These are phyloP conservation scores for Ascaphus truei DNA, from an alignment of 2,113 vertebrate species.

Conservation along the genomic window DNA sequence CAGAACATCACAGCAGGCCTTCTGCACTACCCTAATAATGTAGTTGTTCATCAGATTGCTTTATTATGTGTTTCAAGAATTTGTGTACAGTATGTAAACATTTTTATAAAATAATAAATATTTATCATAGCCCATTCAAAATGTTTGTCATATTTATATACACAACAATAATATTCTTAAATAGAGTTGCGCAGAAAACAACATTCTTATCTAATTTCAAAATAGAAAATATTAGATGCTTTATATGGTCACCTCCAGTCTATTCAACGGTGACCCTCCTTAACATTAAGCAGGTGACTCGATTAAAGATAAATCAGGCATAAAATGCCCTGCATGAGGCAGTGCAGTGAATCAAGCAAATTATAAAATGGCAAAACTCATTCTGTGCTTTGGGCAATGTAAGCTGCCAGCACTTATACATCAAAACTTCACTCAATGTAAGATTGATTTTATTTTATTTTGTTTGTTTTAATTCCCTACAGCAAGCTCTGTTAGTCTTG, in stretches of 20 bases:
- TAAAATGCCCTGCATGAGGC: conserved; percentile 68
- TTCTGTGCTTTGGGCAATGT: conserved; percentile 69
- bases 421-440: conserved; percentile 80
- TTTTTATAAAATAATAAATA: too few species aligned
- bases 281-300: conserved; percentile 73
- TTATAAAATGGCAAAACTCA: conserved; percentile 70
- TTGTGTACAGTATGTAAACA: too few species aligned
- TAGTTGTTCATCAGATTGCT: too few species aligned
- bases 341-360: conserved; percentile 70
- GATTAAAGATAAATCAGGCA: conserved; percentile 73
- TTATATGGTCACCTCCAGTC: conserved; percentile 53
- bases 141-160: too few species aligned
- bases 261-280: conserved; percentile 63
- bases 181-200: too few species aligned
- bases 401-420: conserved; percentile 72
- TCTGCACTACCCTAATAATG: too few species aligned
- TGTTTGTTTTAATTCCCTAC: conserved; percentile 77
- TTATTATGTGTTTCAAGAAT: too few species aligned
- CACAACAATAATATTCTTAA: too few species aligned
- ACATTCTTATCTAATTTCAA: too few species aligned
- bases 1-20: too few species aligned
- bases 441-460: conserved; percentile 77
- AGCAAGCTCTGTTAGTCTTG: conserved; percentile 60
- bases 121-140: too few species aligned
- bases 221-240: conserved; percentile 54